Evolutionary conservation across 2,113 vertebrate species (phyloP).

Genomic region (Genyomyrus donnyi): DNA sequence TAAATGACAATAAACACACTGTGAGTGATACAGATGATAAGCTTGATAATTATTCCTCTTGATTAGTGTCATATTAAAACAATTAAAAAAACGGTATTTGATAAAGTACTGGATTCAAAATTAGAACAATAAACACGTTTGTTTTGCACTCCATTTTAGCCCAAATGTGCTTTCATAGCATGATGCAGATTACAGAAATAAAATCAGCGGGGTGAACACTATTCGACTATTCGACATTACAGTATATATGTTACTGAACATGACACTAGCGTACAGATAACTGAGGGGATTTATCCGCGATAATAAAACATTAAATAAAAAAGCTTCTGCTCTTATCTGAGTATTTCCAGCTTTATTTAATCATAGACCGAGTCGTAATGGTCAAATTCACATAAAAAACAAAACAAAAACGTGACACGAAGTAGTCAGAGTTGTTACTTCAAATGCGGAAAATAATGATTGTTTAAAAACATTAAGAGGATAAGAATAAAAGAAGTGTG

Average conservation of each 20-base stretch:
- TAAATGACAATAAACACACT: background rate
- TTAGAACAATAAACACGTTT: background rate
- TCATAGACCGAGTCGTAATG: background rate
- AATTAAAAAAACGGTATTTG: background rate
- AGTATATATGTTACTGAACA: background rate
- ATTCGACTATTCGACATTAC: too few relatives aligned
- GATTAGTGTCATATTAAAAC: background rate
- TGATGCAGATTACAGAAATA: background rate
- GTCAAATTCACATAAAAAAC: background rate
- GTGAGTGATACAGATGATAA: background rate
- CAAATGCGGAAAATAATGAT: background rate
- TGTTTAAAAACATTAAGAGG: background rate
- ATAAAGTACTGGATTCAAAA: background rate
- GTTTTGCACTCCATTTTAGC: background rate
- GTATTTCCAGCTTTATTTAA: background rate
- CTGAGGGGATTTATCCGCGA: background rate
- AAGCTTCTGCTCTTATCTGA: background rate
- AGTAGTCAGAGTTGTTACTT: background rate
- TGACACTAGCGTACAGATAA: background rate
- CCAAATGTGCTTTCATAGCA: background rate
- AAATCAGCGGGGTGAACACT: background rate
- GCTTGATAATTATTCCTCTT: background rate
- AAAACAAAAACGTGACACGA: background rate
- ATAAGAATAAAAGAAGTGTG: background rate
- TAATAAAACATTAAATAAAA: background rate